Conservation (phyloP, 2,797 vertebrate genomes). For the Moxostoma hubbsi region DNA sequence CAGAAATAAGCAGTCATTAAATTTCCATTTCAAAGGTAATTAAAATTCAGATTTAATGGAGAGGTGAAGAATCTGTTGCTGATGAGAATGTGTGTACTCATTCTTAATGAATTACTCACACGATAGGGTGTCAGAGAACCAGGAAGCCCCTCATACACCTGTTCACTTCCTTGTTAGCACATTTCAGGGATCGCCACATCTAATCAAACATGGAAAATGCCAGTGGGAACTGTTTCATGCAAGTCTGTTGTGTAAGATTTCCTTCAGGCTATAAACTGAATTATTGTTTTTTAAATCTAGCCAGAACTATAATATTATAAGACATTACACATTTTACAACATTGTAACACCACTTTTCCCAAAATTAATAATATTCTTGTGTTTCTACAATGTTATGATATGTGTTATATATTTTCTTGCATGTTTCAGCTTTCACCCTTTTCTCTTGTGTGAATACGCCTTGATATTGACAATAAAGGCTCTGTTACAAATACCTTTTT, state of each 20-base stretch:
- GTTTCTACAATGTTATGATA: too few species aligned
- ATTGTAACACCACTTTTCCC: too few species aligned
- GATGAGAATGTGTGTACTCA: constrained; percentile 27
- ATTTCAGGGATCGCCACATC: neutral
- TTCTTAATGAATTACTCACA: constrained; percentile 18
- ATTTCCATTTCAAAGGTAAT: constrained; percentile 26
- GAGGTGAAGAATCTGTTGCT: constrained; percentile 24
- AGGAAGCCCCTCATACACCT: constrained; percentile 5
- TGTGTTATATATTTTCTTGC: too few species aligned
- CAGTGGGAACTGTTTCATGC: neutral
- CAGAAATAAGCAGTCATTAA: constrained; percentile 23
- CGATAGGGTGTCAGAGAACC: neutral
- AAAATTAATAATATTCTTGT: too few species aligned
- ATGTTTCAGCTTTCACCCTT: too few species aligned
- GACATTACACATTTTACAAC: too few species aligned
- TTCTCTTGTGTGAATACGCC: too few species aligned
- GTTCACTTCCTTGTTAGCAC: neutral
- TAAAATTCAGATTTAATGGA: constrained; percentile 19
- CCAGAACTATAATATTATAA: neutral
- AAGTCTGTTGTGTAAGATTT: neutral
- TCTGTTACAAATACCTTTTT: too few species aligned
- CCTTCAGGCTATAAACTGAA: neutral
- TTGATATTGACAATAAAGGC: too few species aligned
- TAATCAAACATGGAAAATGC: neutral
- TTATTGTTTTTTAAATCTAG: neutral